Conservation (phyloP, 2,888 invertebrate species). For the Agrotis exclamationis region DNA sequence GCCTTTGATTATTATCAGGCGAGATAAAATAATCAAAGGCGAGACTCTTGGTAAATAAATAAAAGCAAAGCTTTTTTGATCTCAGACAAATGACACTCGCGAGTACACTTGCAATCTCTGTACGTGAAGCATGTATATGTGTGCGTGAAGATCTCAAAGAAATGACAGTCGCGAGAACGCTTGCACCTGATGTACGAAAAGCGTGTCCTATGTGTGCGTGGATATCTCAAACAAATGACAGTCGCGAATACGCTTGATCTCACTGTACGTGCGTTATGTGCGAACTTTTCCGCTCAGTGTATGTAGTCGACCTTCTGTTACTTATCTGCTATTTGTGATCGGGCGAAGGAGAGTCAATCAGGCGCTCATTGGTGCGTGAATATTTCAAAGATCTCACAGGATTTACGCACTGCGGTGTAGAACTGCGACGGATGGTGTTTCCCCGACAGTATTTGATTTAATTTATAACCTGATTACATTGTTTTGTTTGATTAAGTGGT, state of each 20-base stretch:
- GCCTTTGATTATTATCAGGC: no score
- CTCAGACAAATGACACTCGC: no score
- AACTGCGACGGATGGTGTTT: conserved; percentile 4
- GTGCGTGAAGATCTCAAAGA: neutral
- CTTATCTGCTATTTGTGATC: neutral
- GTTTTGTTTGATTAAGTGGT: neutral
- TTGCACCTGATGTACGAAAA: neutral
- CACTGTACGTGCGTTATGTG: neutral
- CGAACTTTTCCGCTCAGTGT: neutral
- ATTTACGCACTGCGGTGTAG: conserved; percentile 37
- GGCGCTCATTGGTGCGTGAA: conserved; percentile 53
- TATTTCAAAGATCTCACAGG: conserved; percentile 47
- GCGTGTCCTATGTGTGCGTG: no score
- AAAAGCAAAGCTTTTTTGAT: no score
- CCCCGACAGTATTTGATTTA: neutral
- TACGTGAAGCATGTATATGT: no score
- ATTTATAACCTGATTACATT: neutral
- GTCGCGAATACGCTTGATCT: no score
- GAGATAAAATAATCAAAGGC: no score
- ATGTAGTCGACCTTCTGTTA: conserved; percentile 8
- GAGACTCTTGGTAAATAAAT: no score
- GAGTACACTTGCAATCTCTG: no score
- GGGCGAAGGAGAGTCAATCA: conserved; percentile 60
- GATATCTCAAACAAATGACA: conserved; percentile 1
- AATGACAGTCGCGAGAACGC: neutral